phyloP scores from a whole-genome alignment of 1,140 invertebrate genomes.

The Euura saliciscinereae region DNA sequence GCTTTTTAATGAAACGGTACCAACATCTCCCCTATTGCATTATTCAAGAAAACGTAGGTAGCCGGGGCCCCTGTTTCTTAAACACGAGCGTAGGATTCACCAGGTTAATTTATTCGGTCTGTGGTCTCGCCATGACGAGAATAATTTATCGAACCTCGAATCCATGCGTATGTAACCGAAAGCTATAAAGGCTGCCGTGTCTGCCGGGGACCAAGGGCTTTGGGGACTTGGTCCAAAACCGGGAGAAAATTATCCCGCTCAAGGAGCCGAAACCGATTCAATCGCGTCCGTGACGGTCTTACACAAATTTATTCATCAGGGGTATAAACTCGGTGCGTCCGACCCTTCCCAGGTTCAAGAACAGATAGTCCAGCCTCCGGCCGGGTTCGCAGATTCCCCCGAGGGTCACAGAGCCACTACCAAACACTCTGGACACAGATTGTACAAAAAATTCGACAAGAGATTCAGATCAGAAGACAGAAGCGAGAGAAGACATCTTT shows the following conservation, averaged over 20 bases:
- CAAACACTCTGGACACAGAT: conserved; percentile 58
- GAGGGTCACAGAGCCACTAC: conserved; percentile 60
- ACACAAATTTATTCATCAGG: not conserved
- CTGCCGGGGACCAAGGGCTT: not conserved
- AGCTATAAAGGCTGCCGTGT: too few species aligned
- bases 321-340: not conserved
- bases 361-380: conserved; percentile 84
- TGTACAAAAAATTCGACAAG: conserved; percentile 84
- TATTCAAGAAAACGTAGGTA: not conserved
- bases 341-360: conserved; percentile 59
- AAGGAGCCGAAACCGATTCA: not conserved
- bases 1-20: not conserved
- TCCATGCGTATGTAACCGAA: not conserved
- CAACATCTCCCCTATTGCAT: too few species aligned
- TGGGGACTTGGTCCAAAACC: not conserved
- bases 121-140: not conserved
- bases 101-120: conserved; percentile 4
- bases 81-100: not conserved
- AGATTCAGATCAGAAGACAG: conserved; percentile 83
- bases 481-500: conserved; percentile 65
- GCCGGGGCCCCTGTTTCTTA: not conserved
- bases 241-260: not conserved
- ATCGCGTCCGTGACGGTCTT: too few species aligned
- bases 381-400: conserved; percentile 85
- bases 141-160: not conserved